These are phyloP conservation scores for Ormia ochracea DNA, from an alignment of 2,888 invertebrate species.

Conservation along the genomic window DNA sequence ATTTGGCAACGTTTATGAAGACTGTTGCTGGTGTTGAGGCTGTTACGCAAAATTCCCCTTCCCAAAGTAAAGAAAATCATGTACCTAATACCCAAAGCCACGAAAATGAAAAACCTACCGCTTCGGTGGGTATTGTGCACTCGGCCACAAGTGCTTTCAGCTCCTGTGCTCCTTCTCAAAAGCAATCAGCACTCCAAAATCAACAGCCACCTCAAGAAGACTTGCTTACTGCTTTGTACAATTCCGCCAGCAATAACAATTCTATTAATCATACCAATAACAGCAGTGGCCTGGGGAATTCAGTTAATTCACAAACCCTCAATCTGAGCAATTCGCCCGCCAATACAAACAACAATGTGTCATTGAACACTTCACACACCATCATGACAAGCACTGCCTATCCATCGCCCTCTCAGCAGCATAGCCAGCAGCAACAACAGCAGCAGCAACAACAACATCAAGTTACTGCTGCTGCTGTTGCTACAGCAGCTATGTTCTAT, in stretches of 20 bases:
- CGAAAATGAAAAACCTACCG: slow-evolving; percentile 30
- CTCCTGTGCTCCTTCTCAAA: slow-evolving; percentile 65
- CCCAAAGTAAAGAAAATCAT: slow-evolving; percentile 47
- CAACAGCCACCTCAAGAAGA: slow-evolving; percentile 63
- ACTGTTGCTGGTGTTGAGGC: slow-evolving; percentile 73
- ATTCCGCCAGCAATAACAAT: slow-evolving; percentile 52
- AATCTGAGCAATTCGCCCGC: slow-evolving; percentile 73
- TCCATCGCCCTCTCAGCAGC: slow-evolving; percentile 61
- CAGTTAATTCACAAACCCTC: slow-evolving; percentile 71
- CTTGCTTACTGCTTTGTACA: slow-evolving; percentile 69
- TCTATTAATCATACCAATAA: slow-evolving; percentile 64
- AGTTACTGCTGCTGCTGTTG: slow-evolving; percentile 72
- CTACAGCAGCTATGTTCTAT: slow-evolving; percentile 74
- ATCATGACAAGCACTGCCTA: slow-evolving; percentile 57
- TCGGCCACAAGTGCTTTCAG: slow-evolving; percentile 74
- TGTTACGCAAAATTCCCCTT: slow-evolving; percentile 50
- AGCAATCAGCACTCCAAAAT: not conserved
- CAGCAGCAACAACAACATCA: slow-evolving; percentile 66
- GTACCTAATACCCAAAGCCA: slow-evolving; percentile 18
- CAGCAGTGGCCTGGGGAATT: slow-evolving; percentile 72
- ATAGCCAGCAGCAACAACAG: slow-evolving; percentile 64
- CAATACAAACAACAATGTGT: slow-evolving; percentile 65
- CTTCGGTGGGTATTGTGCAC: slow-evolving; percentile 67
- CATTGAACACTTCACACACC: slow-evolving; percentile 30
- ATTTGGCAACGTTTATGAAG: slow-evolving; percentile 75